Base-by-base conservation (phyloP, 1,140 invertebrate genomes). In the Pseudomyrmex gracilis region DNA sequence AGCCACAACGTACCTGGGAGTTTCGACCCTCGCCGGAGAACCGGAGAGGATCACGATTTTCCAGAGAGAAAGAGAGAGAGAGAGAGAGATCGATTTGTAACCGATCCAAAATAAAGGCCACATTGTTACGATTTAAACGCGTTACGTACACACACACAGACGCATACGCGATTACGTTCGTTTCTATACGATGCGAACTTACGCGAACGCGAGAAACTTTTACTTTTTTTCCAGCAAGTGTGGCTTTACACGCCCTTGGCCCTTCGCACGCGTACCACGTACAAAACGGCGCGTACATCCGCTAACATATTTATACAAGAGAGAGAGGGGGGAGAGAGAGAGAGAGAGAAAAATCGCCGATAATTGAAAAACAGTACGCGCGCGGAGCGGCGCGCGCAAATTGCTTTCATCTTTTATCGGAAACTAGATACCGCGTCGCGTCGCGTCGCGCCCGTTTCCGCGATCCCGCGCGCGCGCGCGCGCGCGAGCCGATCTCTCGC, bases 331-430 rank as follows among this genome's bases (percentile, higher is more conserved):
- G 7, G 5, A 34, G 2, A 24, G 24, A 24, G 24, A 24, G 24
- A 24, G 1, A 24, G 5, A 58, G 63, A 64, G 58, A 80, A 64
- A 53, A 63, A 82, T 55, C 51, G 51, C 51, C 83, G 83, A 85
- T 85, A 85, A 73, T 71, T 82, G 77, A 55, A 82, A 85, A 82
- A 85, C 83, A 47, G 60, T 78, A 58, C 58, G 58, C 58, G 71
- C 58, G 58, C 58, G 68, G 76, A 58, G 58, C 17, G 67, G 49
- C 45, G 57, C 61, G 73, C 57, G 78, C 78, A 74, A 82, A 82
- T 82, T 82, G 78, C 70, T 80, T 70, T 80, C 76, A 80, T 80
- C 76, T 70, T 80, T 80, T 70, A 80, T 80, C 66, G 53, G 43
- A 34, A 34, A 49, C 53, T 57, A 53, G 45, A 71, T 58, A 49